Conservation (phyloP, 2,113 vertebrate genomes). For the Drymodes brunneopygia region DNA sequence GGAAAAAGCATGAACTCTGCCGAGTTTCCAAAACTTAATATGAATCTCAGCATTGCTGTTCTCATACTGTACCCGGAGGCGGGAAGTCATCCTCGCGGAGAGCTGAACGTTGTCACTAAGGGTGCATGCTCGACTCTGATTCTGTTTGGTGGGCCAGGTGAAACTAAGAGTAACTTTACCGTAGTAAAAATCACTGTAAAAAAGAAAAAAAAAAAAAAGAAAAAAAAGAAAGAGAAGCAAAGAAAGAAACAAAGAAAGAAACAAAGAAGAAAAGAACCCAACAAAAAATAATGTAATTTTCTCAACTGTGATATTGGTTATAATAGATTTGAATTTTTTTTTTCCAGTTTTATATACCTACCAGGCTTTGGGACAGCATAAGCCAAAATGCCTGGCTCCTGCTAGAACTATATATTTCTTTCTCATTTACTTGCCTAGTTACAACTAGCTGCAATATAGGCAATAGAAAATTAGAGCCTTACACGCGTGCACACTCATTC, state of each 20-base stretch:
- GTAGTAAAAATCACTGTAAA: slow-evolving; percentile 61
- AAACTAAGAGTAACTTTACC: slow-evolving; percentile 35
- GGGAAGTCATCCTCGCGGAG: neutral
- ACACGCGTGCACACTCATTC: neutral
- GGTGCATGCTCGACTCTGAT: neutral
- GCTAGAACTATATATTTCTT: slow-evolving; percentile 20
- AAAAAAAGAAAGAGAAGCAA: too few relatives aligned
- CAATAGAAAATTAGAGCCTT: slow-evolving; percentile 57
- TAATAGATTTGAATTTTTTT: slow-evolving; percentile 31
- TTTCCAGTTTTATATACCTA: slow-evolving; percentile 35
- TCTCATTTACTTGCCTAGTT: slow-evolving; percentile 57
- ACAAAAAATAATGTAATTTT: slow-evolving; percentile 19
- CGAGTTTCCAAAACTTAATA: slow-evolving; percentile 30
- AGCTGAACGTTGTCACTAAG: neutral
- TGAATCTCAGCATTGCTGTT: slow-evolving; percentile 37
- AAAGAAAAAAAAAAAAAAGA: neutral
- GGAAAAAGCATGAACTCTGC: neutral
- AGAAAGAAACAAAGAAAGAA: neutral
- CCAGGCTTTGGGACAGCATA: slow-evolving; percentile 42
- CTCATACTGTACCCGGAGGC: neutral
- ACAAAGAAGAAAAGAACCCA: neutral
- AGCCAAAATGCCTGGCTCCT: slow-evolving; percentile 49
- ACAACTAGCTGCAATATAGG: slow-evolving; percentile 61
- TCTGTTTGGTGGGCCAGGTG: slow-evolving; percentile 58
- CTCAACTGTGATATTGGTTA: slow-evolving; percentile 63